phyloP scores from a whole-genome alignment of 2,888 invertebrate genomes.

The Branchipolynoe longqiensis region DNA sequence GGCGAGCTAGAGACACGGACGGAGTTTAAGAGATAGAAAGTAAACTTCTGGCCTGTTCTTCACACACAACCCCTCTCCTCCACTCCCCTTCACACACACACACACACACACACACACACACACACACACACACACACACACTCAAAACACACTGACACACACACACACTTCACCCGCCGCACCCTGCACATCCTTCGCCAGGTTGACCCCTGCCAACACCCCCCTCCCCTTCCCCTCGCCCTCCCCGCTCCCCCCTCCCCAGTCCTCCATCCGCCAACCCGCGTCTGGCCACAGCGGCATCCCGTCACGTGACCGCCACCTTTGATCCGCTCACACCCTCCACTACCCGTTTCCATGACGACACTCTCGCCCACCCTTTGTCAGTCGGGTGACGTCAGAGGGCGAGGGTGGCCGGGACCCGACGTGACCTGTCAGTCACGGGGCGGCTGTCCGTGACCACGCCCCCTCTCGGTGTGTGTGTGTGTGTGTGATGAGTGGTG shows the following conservation, averaged over 20 bases:
- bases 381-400: neutral
- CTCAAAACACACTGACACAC: no score
- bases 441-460: neutral
- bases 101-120: no score
- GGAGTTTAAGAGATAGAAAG: no score
- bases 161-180: neutral
- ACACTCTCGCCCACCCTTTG: neutral
- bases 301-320: neutral
- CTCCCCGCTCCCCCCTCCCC: neutral
- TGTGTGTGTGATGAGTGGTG: neutral
- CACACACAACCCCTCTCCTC: no score
- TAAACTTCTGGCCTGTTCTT: no score
- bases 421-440: neutral
- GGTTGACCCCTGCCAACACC: neutral
- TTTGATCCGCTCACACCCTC: slow-evolving; percentile 1
- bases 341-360: neutral
- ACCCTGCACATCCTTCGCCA: neutral
- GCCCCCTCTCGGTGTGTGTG: neutral
- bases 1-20: no score
- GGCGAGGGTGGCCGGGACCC: neutral
- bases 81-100: no score
- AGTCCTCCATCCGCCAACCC: neutral
- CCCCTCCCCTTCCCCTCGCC: neutral
- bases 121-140: no score
- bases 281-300: neutral